Percentiles rank a stretch among this genome's conserved stretches.
phyloP scores from a whole-genome alignment of 1,140 invertebrate genomes.

The Zaprionus capensis region DNA sequence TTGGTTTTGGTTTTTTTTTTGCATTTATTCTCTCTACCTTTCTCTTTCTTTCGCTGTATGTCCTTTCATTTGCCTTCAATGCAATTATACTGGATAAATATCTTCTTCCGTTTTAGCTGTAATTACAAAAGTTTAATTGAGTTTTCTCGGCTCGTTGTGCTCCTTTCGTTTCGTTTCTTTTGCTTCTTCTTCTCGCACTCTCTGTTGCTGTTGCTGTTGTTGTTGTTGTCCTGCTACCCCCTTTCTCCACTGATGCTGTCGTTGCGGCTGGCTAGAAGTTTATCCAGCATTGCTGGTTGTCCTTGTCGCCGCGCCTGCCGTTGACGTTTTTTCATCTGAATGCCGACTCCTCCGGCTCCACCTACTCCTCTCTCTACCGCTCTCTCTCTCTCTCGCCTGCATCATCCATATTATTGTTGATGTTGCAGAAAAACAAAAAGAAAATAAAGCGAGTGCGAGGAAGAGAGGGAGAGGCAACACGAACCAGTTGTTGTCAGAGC shows the following conservation, averaged over 20 bases:
- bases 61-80: constrained; percentile 84
- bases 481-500: constrained; percentile 73
- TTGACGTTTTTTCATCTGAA: constrained; percentile 60
- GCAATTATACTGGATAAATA: constrained; percentile 84
- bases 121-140: constrained; percentile 84
- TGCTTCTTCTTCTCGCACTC: constrained; percentile 18
- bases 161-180: constrained; percentile 37
- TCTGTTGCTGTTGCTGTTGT: constrained; percentile 33
- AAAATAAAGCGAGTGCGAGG: not conserved
- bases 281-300: constrained; percentile 70
- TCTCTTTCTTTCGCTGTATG: constrained; percentile 39
- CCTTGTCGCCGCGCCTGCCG: constrained; percentile 44
- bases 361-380: not conserved
- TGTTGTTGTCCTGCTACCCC: constrained; percentile 30
- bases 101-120: constrained; percentile 84
- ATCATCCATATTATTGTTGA: constrained; percentile 66
- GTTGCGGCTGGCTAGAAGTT: constrained; percentile 65
- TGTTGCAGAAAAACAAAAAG: constrained; percentile 65
- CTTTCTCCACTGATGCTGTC: constrained; percentile 25
- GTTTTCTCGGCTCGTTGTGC: constrained; percentile 83
- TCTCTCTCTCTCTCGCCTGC: not conserved
- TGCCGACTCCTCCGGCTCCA: not conserved
- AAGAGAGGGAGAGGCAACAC: not conserved
- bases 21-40: constrained; percentile 18
- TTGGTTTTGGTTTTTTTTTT: constrained; percentile 53